Conservation (phyloP, 2,113 vertebrate genomes). For the Lanius ludovicianus region DNA sequence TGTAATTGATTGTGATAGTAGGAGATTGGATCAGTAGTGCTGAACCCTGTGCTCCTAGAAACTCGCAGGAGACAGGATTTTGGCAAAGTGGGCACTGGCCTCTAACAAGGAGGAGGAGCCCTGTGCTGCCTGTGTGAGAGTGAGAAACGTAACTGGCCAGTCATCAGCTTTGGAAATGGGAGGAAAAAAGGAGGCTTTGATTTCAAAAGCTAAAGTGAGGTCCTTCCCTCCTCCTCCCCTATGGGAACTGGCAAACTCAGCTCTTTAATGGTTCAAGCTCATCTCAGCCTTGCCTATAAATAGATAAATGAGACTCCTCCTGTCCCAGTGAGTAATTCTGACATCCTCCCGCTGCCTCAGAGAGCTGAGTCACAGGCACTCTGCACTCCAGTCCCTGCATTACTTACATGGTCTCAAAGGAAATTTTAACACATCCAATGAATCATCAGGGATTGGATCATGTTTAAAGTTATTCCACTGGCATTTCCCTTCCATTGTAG, state of each 20-base stretch:
- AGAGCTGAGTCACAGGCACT: slow-evolving; percentile 76
- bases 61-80: background rate
- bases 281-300: slow-evolving; percentile 79
- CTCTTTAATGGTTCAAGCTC: slow-evolving; percentile 44
- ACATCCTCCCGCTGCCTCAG: slow-evolving; percentile 73
- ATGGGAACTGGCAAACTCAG: slow-evolving; percentile 61
- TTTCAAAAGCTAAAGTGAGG: background rate
- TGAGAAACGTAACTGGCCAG: rapidly evolving
- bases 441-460: slow-evolving; percentile 79
- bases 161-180: background rate
- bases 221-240: background rate
- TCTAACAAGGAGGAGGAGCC: background rate
- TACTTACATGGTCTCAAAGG: slow-evolving; percentile 75
- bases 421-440: slow-evolving; percentile 75
- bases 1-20: slow-evolving; percentile 43
- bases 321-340: slow-evolving; percentile 88
- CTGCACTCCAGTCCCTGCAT: slow-evolving; percentile 61
- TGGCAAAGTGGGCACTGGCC: background rate
- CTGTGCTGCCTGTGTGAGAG: background rate
- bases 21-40: background rate
- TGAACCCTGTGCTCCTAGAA: slow-evolving; percentile 21
- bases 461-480: slow-evolving; percentile 70
- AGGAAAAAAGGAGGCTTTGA: background rate
- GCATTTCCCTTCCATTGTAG: slow-evolving; percentile 72
- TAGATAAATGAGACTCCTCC: slow-evolving; percentile 90